phyloP scores from a whole-genome alignment of 2,888 invertebrate species.

The Pegoplata infirma region DNA sequence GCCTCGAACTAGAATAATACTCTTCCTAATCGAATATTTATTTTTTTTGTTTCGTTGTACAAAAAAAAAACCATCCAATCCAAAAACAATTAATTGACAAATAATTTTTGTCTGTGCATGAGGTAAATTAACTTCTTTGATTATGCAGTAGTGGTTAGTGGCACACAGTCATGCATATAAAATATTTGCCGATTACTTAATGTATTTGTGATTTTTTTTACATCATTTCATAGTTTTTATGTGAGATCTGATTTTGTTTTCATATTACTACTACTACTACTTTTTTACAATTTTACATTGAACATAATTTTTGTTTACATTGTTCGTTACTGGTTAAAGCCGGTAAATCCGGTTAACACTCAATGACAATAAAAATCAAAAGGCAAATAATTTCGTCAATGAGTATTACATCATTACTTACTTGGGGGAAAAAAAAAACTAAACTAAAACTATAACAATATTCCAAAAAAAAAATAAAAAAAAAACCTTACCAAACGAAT shows the following conservation, averaged over 20 bases:
- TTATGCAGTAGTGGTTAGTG: too few species aligned
- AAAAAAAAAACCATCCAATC: too few species aligned
- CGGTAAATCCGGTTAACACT: slow-evolving; percentile 42
- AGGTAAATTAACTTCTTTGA: too few species aligned
- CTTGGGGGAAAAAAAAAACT: not conserved
- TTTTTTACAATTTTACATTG: not conserved
- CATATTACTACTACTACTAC: too few species aligned
- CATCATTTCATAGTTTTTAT: not conserved
- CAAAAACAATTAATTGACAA: too few species aligned
- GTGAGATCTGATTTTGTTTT: not conserved
- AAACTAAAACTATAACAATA: not conserved
- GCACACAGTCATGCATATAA: not conserved
- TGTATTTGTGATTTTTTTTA: too few species aligned
- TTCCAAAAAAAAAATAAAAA: not conserved
- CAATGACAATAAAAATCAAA: slow-evolving; percentile 34
- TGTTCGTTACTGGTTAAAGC: slow-evolving; percentile 26
- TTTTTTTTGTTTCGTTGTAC: too few species aligned
- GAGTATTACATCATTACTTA: not conserved
- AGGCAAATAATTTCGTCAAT: slow-evolving; percentile 13
- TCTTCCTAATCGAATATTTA: too few species aligned
- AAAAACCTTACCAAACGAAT: too few species aligned
- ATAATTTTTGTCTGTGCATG: too few species aligned
- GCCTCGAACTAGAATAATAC: too few species aligned
- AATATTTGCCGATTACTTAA: not conserved
- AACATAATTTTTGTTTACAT: not conserved